Base-by-base conservation (phyloP, 2,797 vertebrate species). In the Crocidura indochinensis region DNA sequence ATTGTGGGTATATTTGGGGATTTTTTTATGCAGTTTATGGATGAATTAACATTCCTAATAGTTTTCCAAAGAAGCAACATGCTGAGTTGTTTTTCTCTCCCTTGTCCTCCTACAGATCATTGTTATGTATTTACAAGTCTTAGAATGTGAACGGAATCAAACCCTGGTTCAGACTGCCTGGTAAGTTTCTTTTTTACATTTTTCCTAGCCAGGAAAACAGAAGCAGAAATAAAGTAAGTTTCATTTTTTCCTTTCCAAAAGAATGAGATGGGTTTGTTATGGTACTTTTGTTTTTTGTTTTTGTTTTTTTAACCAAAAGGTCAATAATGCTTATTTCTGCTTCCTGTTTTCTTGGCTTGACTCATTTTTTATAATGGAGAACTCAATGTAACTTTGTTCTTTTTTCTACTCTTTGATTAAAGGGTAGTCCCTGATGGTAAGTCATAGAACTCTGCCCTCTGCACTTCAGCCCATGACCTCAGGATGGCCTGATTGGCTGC, bases 321-420 rank as follows among this genome's bases (percentile, higher is more conserved):
- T 96, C 91, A 95, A 96, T 92, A 89, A 95, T 92, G 98, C 97
- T 98, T 98, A 97, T 98, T 98, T 98, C 98, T 98, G 98, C 98
- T 98, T 98, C 98, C 98, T 98, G 98, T 98, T 98, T 98, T 98
- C 98, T 96, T 98, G 98, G 98, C 98, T 98, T 98, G 96, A 97
- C 95, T 97, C 91, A 96, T 82, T 6, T n/a, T 0, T 89, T 75
- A 97, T 95, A 96, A 97, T 96, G 98, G 98, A 98, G 99, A 99
- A 98, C 99, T 99, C 98, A 99, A 98, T 99, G 99, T 99, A 99
- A 99, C 99, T 99, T 99, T 99, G 99, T 99, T 99, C 99, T 99
- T 99, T 99, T 99, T 99, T 99, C 99, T 99, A 99, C 99, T 99
- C 99, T 99, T 99, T 99, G 98, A 99, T 99, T 99, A 99, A 99